Conservation (phyloP, 2,113 vertebrate genomes). For the Calidris pygmaea region DNA sequence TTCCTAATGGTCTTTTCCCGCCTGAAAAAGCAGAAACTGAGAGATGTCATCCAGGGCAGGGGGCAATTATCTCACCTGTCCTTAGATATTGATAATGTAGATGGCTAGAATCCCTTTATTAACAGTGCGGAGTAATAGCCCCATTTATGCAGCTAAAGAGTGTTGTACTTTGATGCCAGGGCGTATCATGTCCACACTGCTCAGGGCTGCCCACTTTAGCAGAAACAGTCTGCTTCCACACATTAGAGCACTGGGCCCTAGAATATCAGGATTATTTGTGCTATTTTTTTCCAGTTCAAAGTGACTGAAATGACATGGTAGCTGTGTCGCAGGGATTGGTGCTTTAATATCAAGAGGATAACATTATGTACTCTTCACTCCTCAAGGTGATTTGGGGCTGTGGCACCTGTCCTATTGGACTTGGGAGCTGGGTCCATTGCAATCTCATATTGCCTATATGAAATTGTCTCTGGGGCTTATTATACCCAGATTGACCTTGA, state of each 20-base stretch:
- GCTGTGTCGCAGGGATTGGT: background rate
- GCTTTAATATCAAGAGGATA: background rate
- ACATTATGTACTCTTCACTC: background rate
- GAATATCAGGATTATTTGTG: background rate
- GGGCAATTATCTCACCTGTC: background rate
- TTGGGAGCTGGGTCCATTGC: background rate
- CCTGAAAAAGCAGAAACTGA: background rate
- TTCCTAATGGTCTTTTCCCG: background rate
- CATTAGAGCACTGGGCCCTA: background rate
- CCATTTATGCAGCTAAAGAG: background rate
- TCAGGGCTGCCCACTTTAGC: background rate
- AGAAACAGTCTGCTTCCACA: background rate
- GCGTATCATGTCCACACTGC: background rate
- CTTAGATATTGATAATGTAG: background rate
- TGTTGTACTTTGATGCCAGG: background rate
- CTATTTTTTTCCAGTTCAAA: background rate
- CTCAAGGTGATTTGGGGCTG: background rate
- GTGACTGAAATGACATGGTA: accelerated
- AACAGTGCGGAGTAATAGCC: background rate
- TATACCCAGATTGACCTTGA: background rate
- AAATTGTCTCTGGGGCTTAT: background rate
- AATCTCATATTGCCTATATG: background rate
- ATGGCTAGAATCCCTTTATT: background rate
- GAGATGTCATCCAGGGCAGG: background rate
- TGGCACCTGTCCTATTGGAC: background rate